Conservation (phyloP, 53 echinoderm and acorn worm genomes). For the Luidia sarsii region DNA sequence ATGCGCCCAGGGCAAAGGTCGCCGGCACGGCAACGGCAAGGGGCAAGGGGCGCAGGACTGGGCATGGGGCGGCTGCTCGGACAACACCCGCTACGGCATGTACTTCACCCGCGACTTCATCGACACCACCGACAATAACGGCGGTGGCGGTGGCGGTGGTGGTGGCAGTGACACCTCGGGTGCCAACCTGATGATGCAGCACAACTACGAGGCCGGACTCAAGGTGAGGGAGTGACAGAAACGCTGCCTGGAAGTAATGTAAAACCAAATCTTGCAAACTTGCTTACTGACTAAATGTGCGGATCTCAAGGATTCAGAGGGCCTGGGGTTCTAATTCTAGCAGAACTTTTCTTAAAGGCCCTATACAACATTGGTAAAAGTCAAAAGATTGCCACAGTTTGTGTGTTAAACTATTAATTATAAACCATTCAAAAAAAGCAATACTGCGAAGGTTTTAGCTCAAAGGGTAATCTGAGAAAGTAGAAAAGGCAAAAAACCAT, state of each 20-base stretch:
- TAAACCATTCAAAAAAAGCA: too few relatives aligned
- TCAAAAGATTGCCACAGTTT: too few relatives aligned
- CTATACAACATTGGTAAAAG: too few relatives aligned
- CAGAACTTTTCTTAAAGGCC: too few relatives aligned
- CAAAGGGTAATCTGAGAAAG: too few relatives aligned
- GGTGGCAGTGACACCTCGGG: conserved; percentile 59
- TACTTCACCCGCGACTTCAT: conserved; percentile 93
- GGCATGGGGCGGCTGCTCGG: conserved; percentile 97
- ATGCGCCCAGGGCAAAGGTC: conserved; percentile 52
- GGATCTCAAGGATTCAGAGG: too few relatives aligned
- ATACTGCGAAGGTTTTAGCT: too few relatives aligned
- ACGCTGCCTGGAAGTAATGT: not conserved
- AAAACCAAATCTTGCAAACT: not conserved
- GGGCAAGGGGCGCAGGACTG: conserved; percentile 63
- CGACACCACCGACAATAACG: conserved; percentile 64
- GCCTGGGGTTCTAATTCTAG: too few relatives aligned
- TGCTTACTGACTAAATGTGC: not conserved
- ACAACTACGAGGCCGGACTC: conserved; percentile 91
- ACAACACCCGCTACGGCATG: conserved; percentile 86
- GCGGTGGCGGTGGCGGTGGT: conserved; percentile 47
- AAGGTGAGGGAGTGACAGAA: conserved; percentile 55
- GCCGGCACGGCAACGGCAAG: conserved; percentile 60
- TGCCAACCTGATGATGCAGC: conserved; percentile 81
- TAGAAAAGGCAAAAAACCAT: too few relatives aligned
- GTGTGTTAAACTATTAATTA: too few relatives aligned